These are phyloP conservation scores for Neelides sp. DNA, from an alignment of 1,140 invertebrate genomes.

Conservation along the genomic window DNA sequence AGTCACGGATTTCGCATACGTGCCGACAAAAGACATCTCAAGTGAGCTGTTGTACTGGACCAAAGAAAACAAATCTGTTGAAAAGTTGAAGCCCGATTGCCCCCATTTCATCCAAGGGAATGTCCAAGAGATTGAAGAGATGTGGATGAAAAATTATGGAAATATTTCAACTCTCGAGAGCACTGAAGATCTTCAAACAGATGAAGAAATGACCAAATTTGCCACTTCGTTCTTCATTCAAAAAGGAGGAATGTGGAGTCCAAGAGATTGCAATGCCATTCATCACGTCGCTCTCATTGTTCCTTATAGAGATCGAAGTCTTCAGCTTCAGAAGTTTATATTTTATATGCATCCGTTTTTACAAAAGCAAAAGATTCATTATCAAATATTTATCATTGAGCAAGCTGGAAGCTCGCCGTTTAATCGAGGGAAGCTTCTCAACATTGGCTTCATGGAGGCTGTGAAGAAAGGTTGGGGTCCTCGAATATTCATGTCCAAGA, in stretches of 20 bases:
- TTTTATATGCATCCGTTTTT: conserved; percentile 82
- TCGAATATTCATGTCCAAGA: not conserved
- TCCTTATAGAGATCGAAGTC: conserved; percentile 69
- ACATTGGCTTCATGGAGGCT: conserved; percentile 74
- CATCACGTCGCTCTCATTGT: conserved; percentile 75
- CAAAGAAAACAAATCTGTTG: too few species aligned
- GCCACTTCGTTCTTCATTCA: conserved; percentile 6
- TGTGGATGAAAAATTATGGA: too few species aligned
- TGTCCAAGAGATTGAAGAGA: too few species aligned
- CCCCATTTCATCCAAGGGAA: too few species aligned
- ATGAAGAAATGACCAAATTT: conserved; percentile 4
- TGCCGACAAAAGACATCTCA: too few species aligned
- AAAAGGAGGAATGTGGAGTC: conserved; percentile 33
- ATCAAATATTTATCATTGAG: conserved; percentile 80
- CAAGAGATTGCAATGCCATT: conserved; percentile 54
- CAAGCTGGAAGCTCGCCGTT: conserved; percentile 66
- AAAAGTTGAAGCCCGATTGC: too few species aligned
- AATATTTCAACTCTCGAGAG: too few species aligned
- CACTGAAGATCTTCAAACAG: too few species aligned
- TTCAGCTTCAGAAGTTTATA: conserved; percentile 66
- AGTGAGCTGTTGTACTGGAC: too few species aligned
- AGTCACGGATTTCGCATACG: too few species aligned
- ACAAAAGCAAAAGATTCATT: conserved; percentile 70
- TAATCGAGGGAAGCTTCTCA: conserved; percentile 86
- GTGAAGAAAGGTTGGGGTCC: conserved; percentile 33